Conservation (phyloP, 1,140 invertebrate genomes). For the Drosophila subpulchrella region DNA sequence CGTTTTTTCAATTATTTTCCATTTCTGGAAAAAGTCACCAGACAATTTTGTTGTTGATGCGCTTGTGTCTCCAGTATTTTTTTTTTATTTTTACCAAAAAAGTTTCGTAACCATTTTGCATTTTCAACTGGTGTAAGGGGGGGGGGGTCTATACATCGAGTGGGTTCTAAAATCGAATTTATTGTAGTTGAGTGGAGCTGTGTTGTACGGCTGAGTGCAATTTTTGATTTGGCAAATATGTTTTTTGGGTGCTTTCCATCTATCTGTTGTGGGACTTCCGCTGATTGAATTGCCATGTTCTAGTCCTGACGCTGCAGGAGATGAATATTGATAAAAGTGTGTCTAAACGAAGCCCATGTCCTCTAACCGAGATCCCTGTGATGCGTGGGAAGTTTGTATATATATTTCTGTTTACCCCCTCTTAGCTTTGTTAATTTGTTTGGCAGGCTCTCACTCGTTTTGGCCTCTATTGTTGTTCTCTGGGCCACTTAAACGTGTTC, state of each 20-base stretch:
- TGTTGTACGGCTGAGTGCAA: conserved; percentile 44
- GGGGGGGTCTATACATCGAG: background rate
- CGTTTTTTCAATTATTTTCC: conserved; percentile 60
- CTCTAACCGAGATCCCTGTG: background rate
- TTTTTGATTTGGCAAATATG: conserved; percentile 75
- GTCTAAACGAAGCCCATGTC: background rate
- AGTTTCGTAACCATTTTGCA: conserved; percentile 56
- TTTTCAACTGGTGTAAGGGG: conserved; percentile 17
- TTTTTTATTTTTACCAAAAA: conserved; percentile 19
- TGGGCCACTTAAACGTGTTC: conserved; percentile 47
- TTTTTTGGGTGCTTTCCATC: conserved; percentile 24
- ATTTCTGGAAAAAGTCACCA: conserved; percentile 55
- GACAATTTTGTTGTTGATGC: conserved; percentile 60
- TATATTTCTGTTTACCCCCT: conserved; percentile 3
- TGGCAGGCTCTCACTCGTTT: conserved; percentile 26
- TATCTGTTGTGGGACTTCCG: conserved; percentile 22
- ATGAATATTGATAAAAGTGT: conserved; percentile 35
- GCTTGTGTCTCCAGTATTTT: conserved; percentile 27
- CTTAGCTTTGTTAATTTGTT: conserved; percentile 42
- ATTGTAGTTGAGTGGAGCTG: conserved; percentile 56
- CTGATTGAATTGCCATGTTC: conserved; percentile 55
- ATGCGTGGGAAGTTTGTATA: background rate
- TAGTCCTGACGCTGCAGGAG: background rate
- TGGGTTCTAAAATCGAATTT: conserved; percentile 74
- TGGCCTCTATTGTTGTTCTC: conserved; percentile 23